Percentiles rank a stretch among this genome's conserved stretches.
Evolutionary conservation across 1,140 invertebrate genomes (phyloP).

Genomic region (Conus ventricosus): DNA sequence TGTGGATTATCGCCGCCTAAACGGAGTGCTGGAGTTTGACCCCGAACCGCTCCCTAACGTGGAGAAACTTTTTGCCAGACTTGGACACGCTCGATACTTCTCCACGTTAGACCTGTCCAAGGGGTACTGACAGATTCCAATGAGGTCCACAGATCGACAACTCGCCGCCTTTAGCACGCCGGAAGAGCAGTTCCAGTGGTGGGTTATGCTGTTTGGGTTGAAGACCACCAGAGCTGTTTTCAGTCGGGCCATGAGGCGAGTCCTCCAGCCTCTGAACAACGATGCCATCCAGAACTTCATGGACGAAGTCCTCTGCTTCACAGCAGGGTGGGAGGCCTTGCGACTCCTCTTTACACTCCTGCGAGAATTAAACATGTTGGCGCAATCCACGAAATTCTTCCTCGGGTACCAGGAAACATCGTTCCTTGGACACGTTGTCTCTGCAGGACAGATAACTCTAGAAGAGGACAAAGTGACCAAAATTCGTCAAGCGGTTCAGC

Average conservation of each 20-base stretch:
- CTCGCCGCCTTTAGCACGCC: constrained; percentile 45
- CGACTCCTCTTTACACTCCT: no score
- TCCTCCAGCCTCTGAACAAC: constrained; percentile 23
- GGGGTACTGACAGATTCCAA: constrained; percentile 53
- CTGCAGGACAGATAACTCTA: no score
- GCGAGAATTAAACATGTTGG: no score
- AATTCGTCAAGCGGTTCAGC: no score
- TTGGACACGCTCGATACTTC: constrained; percentile 24
- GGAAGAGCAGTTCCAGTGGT: constrained; percentile 39
- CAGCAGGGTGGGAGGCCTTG: background rate
- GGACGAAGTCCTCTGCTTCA: constrained; percentile 48
- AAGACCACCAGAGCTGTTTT: background rate
- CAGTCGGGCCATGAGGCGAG: constrained; percentile 42
- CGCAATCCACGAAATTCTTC: no score
- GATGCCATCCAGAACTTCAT: constrained; percentile 47
- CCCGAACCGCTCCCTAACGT: constrained; percentile 54
- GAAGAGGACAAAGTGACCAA: no score
- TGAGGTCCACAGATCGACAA: constrained; percentile 4
- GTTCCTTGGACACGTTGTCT: no score
- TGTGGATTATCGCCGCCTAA: constrained; percentile 74
- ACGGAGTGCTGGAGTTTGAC: constrained; percentile 47
- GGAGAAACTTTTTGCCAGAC: constrained; percentile 48
- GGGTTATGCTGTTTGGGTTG: background rate
- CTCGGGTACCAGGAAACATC: no score
- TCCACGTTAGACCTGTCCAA: constrained; percentile 48